Percentiles rank a stretch among this genome's conserved stretches.
These are phyloP conservation scores for Schizotus pectinicornis DNA, from an alignment of 2,888 invertebrate species.

Conservation along the genomic window DNA sequence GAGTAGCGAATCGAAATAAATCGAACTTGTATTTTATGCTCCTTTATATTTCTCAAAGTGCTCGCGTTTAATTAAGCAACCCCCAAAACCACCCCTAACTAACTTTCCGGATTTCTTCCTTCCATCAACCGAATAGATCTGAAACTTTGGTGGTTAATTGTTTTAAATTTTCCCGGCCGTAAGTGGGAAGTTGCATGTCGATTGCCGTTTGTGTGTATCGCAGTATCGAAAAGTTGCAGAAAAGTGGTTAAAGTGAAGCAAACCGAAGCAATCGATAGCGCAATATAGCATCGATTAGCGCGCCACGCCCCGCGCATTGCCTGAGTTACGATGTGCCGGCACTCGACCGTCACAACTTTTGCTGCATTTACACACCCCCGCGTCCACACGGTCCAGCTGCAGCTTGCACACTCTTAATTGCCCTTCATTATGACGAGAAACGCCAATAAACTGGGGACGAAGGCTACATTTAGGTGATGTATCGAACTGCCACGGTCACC, in stretches of 20 bases:
- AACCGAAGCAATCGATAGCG: slow-evolving; percentile 55
- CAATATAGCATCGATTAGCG: slow-evolving; percentile 59
- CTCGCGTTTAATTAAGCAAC: background rate
- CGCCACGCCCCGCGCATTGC: slow-evolving; percentile 58
- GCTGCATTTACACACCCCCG: slow-evolving; percentile 23
- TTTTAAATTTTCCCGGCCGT: background rate
- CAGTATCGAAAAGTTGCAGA: slow-evolving; percentile 17
- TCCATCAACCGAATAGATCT: too few relatives aligned
- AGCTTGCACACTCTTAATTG: slow-evolving; percentile 8
- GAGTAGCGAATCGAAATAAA: slow-evolving; percentile 40
- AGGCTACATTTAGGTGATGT: too few relatives aligned
- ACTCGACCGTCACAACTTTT: slow-evolving; percentile 36
- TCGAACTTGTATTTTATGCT: slow-evolving; percentile 46
- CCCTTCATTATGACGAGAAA: slow-evolving; percentile 2
- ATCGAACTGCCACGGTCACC: too few relatives aligned
- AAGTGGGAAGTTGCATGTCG: background rate
- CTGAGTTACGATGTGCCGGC: slow-evolving; percentile 56
- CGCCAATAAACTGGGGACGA: too few relatives aligned
- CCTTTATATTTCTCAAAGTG: slow-evolving; percentile 20
- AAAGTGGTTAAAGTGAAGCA: slow-evolving; percentile 33
- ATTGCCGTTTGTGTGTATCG: background rate
- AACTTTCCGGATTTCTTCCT: too few relatives aligned
- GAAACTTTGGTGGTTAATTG: too few relatives aligned
- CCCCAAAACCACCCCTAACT: background rate
- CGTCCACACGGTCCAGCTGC: background rate